These are phyloP conservation scores for Mnemiopsis leidyi DNA, from an alignment of 37 sponge, comb jelly and placozoan species.

Conservation along the genomic window DNA sequence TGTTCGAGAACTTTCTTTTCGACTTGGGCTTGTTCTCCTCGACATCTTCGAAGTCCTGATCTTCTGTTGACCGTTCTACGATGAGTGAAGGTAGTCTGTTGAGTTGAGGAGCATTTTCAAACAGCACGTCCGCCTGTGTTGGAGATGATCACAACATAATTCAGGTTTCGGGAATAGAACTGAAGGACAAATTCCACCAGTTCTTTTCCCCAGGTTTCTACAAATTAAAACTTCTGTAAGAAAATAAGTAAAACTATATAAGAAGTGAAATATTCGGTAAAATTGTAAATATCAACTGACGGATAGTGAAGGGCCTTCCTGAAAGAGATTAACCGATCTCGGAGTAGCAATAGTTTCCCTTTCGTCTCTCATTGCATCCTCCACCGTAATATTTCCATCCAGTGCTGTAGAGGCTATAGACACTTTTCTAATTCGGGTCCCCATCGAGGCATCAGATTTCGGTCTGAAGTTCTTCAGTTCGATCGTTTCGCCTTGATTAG, in stretches of 20 bases:
- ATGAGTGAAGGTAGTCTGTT: background rate
- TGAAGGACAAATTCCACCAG: too few relatives aligned
- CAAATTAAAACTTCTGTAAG: too few relatives aligned
- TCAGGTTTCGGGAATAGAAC: too few relatives aligned
- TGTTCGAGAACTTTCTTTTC: background rate
- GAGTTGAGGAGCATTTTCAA: background rate
- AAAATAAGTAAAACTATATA: too few relatives aligned
- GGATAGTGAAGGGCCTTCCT: slow-evolving; percentile 11
- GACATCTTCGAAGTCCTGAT: background rate
- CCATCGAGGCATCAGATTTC: background rate
- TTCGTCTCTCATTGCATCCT: slow-evolving; percentile 20
- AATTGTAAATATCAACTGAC: background rate
- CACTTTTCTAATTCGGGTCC: background rate
- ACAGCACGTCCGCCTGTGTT: background rate
- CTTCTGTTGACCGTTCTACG: background rate
- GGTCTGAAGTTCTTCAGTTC: slow-evolving; percentile 25
- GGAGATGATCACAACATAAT: background rate
- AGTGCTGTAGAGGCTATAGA: background rate
- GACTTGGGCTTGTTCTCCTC: background rate
- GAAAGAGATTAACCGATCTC: background rate
- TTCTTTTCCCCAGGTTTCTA: too few relatives aligned
- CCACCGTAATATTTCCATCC: background rate
- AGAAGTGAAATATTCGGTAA: too few relatives aligned
- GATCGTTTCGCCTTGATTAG: background rate
- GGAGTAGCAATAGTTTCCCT: background rate